Percentiles rank a stretch among this genome's conserved stretches.
phyloP scores from a whole-genome alignment of 2,888 invertebrate species.

The Eremobia ochroleuca region DNA sequence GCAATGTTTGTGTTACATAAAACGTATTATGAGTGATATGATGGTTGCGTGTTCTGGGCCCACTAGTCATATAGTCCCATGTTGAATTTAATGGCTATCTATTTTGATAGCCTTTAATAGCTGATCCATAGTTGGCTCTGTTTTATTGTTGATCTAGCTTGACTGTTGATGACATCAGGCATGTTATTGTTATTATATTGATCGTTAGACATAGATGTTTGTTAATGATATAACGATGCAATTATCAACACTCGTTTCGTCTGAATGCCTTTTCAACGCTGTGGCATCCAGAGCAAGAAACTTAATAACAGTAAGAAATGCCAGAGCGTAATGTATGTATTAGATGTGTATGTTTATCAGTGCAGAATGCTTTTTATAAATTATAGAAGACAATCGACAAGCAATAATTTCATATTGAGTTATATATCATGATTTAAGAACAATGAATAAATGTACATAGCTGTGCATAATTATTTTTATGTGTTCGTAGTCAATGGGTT shows the following conservation, averaged over 20 bases:
- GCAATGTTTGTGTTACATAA: conserved; percentile 19
- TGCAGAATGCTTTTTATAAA: conserved; percentile 47
- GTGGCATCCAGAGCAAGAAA: conserved; percentile 62
- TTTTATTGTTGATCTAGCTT: conserved; percentile 57
- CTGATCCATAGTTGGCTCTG: conserved; percentile 45
- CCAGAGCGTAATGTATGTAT: conserved; percentile 43
- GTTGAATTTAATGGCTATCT: too few relatives aligned
- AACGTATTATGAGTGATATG: conserved; percentile 51
- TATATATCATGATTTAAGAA: conserved; percentile 26
- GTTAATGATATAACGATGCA: conserved; percentile 72
- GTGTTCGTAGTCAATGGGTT: conserved; percentile 38
- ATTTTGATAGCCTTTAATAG: conserved; percentile 53
- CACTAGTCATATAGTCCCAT: conserved; percentile 49
- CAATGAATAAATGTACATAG: conserved; percentile 20
- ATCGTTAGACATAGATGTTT: conserved; percentile 75
- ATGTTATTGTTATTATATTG: conserved; percentile 77
- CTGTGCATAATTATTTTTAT: conserved; percentile 47
- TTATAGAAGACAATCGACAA: conserved; percentile 39
- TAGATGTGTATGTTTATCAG: conserved; percentile 50
- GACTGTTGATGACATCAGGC: conserved; percentile 72
- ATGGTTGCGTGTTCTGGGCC: conserved; percentile 54
- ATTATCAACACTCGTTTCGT: conserved; percentile 72
- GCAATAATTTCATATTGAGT: conserved; percentile 12
- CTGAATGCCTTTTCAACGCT: conserved; percentile 70
- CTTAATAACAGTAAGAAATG: conserved; percentile 60